Conservation (phyloP, 2,888 invertebrate genomes). For the Phyto melanocephala region DNA sequence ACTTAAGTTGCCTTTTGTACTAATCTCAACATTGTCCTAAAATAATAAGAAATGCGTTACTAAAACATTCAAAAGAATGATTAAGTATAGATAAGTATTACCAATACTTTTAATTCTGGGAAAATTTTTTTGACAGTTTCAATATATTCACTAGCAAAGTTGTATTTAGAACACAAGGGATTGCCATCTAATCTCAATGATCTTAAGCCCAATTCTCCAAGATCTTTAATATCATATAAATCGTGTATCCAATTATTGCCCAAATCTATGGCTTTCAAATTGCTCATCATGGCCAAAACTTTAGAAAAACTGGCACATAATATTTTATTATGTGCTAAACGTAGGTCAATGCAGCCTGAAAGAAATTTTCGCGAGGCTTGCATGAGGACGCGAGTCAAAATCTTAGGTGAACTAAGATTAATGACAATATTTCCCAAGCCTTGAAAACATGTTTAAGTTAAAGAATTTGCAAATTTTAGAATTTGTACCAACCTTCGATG, state of each 20-base stretch:
- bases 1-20: constrained; percentile 65
- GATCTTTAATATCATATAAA: constrained; percentile 68
- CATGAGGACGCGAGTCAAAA: constrained; percentile 70
- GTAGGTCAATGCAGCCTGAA: constrained; percentile 71
- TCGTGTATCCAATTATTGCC: constrained; percentile 73
- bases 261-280: constrained; percentile 74
- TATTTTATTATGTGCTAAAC: constrained; percentile 73
- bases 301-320: constrained; percentile 68
- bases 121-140: constrained; percentile 70
- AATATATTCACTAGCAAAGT: constrained; percentile 73
- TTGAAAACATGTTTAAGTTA: constrained; percentile 4
- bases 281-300: constrained; percentile 70
- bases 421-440: constrained; percentile 72
- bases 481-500: constrained; percentile 64
- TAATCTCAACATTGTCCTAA: constrained; percentile 73
- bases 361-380: constrained; percentile 72
- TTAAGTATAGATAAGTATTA: constrained; percentile 32
- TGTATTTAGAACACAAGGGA: constrained; percentile 72
- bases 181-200: constrained; percentile 73
- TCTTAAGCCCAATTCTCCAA: constrained; percentile 71
- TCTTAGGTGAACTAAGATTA: constrained; percentile 70
- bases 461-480: not conserved
- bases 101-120: constrained; percentile 70
- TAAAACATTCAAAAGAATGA: not conserved
- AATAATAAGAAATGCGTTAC: not conserved